Base-by-base conservation (phyloP, 2,888 invertebrate species). In the Anthrax anthrax region DNA sequence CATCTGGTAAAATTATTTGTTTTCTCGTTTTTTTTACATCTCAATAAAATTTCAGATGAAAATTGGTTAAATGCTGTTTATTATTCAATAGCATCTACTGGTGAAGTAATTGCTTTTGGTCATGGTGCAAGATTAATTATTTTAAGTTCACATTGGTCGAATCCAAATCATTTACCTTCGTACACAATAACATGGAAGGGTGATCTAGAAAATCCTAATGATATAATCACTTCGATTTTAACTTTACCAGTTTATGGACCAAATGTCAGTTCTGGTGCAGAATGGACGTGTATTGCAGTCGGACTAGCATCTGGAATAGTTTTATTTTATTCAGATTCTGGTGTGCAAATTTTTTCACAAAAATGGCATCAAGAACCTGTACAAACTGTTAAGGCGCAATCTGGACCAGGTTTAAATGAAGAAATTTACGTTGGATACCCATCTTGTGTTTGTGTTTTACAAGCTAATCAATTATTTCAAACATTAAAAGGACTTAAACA, bases 231-330 rank as follows among this genome's bases (percentile, higher is more conserved):
- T 32, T 62, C 70, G 2, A 54, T 75, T 3, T 50, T 71, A 37
- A 74, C 73, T 51, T 52, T 75, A 46, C 73, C 74, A 2, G 64
- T 75, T 51, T 67, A 66, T 38, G 63, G 67, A 1, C 56, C 55
- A 14, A 55, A 53, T 44, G 55, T 57, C 1, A 73, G 81, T 60
- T 80, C 79, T 8, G 63, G 59, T 3, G 80, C 88, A 23, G 95
- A 96, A 63, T 96, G 95, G 95, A 92, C 90, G 14, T 92, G 91
- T 62, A 76, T 95, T 50, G 78, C 84, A 50, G 76, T 91, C 47
- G 96, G 95, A 14, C 84, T 87, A 58, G 80, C 78, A 56, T 83
- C 86, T 54, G 96, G 96, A 17, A 77, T 75, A 69, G 74, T 95
- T 13, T 74, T 84, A 51, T 90, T 94, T 69, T 94, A 89, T 61